Conservation (phyloP, 2,888 invertebrate genomes). For the Xylota sylvarum region DNA sequence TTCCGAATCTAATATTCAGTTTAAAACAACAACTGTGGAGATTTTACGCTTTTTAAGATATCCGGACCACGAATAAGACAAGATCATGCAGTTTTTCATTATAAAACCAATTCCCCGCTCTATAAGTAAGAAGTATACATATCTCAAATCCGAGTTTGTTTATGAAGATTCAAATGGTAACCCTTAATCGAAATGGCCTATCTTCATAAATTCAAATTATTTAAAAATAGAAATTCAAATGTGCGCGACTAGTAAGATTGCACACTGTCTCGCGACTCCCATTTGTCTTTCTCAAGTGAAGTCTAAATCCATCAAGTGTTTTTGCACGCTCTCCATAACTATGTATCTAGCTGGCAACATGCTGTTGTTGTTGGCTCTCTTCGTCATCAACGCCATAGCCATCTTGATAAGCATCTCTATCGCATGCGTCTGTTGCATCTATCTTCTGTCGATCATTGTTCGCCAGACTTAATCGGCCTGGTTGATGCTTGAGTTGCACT, state of each 20-base stretch:
- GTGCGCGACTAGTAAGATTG: not conserved
- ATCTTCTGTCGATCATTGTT: constrained; percentile 54
- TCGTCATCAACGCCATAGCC: constrained; percentile 41
- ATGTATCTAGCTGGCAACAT: constrained; percentile 22
- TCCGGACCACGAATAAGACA: no score
- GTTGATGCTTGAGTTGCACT: constrained; percentile 59
- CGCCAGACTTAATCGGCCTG: constrained; percentile 59
- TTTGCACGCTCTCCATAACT: constrained; percentile 6
- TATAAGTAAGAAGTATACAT: no score
- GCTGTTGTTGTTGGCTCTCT: constrained; percentile 17
- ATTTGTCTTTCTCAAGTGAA: constrained; percentile 53
- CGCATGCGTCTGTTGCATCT: constrained; percentile 26
- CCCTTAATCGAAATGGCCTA: no score
- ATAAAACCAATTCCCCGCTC: no score
- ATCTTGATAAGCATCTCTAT: constrained; percentile 58
- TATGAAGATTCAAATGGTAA: no score
- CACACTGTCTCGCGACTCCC: constrained; percentile 7
- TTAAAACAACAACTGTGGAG: no score
- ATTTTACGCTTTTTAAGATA: no score
- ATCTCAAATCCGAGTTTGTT: no score
- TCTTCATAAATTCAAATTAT: not conserved
- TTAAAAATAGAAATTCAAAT: not conserved
- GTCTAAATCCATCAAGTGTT: constrained; percentile 57
- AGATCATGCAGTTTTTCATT: no score
- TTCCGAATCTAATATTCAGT: no score